Base-by-base conservation (phyloP, 2,113 vertebrate species). In the Meriones unguiculatus region DNA sequence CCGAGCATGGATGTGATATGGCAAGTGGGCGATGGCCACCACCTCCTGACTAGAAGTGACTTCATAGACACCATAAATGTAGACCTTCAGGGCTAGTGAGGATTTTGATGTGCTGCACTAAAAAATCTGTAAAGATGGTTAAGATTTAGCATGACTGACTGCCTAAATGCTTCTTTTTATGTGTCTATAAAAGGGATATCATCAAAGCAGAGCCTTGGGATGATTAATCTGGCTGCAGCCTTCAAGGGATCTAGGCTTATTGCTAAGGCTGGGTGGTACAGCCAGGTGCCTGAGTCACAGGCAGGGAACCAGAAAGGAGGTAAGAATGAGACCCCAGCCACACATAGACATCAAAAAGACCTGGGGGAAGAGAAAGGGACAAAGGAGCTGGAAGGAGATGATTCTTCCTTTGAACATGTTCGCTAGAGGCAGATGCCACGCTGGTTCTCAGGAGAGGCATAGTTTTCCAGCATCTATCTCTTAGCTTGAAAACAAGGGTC, bases 101-200 rank as follows among this genome's bases (percentile, higher is more conserved):
- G n/a, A 46, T 78, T 94, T 94, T 96, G 94, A 97, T 91, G 91
- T 77, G 77, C 54, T 65, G 4, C 95, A 91, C 89, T 96, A 89
- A 97, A 97, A 91, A 32, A 59, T 89, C 95, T 96, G 91, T 96
- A 94, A 96, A 96, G 87, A 89, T 82, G 89, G 91, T 93, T 94
- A 93, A 91, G 94, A 93, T 81, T 95, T 87, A 89, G 59, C 86
- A 95, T 78, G 97, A 95, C 86, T 69, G 86, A 70, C 52, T 95
- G 70, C 72, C 89, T 96, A 90, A 90, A 81, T 81, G 89, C 62
- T 96, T 94, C 91, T 89, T 91, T 95, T 95, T 52, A 95, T 95
- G 93, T 89, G 54, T 89, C 94, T 95, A 78, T 98, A 96, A 97
- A 97, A 96, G 32, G 4, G 77, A 54, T 91, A 87, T 82, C 73